Base-by-base conservation (phyloP, 2,888 invertebrate genomes). In the Agrotis clavis region DNA sequence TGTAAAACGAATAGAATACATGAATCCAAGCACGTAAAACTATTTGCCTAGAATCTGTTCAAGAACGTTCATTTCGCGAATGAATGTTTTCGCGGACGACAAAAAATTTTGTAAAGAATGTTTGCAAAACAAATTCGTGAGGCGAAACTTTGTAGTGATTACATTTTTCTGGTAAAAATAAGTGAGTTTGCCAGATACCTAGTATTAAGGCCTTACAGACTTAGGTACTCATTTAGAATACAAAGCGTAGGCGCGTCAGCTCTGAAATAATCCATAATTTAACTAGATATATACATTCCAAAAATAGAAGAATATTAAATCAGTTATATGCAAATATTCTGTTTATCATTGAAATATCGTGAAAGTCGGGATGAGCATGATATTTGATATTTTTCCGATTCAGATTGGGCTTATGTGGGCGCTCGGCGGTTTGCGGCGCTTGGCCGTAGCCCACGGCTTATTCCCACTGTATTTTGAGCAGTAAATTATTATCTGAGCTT, bases 311-410 rank as follows among this genome's bases (percentile, higher is more conserved):
- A 25, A 64, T 41, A 35, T 18, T 50, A 63, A 71, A 72, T 82
- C 61, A 62, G 56, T 62, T 67, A 64, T 61, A 75, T 63, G 76
- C 65, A 62, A 76, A 81, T 79, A 61, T 78, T 71, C 59, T 80
- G 67, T 69, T 70, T 67, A 68, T 79, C 71, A 79, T 82, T 78
- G 65, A 71, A 82, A 71, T 67, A 62, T 18, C 48, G 54, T 14
- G n/a, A 62, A 67, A 71, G 21, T 72, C 25, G 67, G 64, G 51
- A 62, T 50, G 65, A 47, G 54, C 81, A 67, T 60, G 65, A 62
- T 65, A 80, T 74, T 79, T 63, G 60, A 70, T 83, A 83, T 70
- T 83, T 83, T 80, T 71, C 70, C 64, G 65, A 80, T 83, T 54
- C 64, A 16, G 65, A 68, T 64, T 60, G 79, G 57, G 72, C 47